phyloP scores from a whole-genome alignment of 2,113 vertebrate genomes.

The Engraulis encrasicolus region DNA sequence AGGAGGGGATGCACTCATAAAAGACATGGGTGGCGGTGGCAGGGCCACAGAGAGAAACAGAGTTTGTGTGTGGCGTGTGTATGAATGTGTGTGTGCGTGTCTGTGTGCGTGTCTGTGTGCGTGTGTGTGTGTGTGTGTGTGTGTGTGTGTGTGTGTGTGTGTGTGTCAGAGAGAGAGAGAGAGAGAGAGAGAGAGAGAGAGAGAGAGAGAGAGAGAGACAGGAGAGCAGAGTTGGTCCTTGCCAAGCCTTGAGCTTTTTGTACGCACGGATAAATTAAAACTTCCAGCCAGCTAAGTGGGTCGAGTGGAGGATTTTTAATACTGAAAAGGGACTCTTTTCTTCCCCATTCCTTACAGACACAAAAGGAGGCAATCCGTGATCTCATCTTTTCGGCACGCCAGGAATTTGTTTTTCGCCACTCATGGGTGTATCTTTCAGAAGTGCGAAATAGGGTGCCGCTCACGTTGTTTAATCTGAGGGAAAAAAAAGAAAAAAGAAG shows the following conservation, averaged over 20 bases:
- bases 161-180: conserved; percentile 27
- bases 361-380: conserved; percentile 46
- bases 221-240: conserved; percentile 19
- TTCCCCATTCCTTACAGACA: conserved; percentile 5
- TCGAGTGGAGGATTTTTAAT: conserved; percentile 44
- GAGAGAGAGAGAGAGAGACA: conserved; percentile 23
- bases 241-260: conserved; percentile 42
- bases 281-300: conserved; percentile 44
- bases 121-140: conserved; percentile 1
- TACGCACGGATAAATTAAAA: conserved; percentile 55
- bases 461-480: not conserved
- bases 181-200: not conserved
- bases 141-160: conserved; percentile 4
- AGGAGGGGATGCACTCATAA: conserved; percentile 2
- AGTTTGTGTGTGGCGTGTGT: conserved; percentile 1
- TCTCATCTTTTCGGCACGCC: conserved; percentile 48
- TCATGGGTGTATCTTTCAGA: conserved; percentile 6
- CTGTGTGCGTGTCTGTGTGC: conserved; percentile 5
- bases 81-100: no score
- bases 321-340: conserved; percentile 31
- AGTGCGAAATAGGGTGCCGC: not conserved
- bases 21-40: not conserved
- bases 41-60: conserved; percentile 22
- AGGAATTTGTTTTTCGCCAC: conserved; percentile 47
- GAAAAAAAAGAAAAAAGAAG: no score